Evolutionary conservation across 2,113 vertebrate species (phyloP).

Genomic region (Cinclus mexicanus): DNA sequence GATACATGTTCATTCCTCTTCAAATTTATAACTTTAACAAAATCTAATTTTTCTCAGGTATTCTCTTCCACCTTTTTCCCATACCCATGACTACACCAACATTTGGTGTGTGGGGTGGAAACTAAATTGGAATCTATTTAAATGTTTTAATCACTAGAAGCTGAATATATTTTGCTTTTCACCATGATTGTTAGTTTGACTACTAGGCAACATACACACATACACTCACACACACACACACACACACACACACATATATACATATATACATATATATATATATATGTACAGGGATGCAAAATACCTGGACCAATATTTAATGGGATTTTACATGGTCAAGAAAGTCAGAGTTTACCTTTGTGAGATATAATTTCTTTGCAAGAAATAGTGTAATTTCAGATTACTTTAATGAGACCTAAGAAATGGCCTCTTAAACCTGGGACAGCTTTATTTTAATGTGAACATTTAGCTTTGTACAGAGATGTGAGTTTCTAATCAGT

Average conservation of each 20-base stretch:
- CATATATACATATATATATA: too few species aligned
- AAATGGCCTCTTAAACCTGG: background rate
- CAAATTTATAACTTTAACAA: rapidly evolving
- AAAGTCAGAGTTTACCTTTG: background rate
- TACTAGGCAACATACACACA: background rate
- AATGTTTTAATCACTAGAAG: background rate
- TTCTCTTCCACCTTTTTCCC: background rate
- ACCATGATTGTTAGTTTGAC: background rate
- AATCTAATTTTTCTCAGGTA: background rate
- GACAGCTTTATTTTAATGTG: background rate
- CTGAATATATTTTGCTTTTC: rapidly evolving
- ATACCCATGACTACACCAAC: rapidly evolving
- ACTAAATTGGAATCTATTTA: background rate
- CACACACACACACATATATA: too few species aligned
- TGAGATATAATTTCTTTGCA: background rate
- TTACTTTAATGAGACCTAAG: background rate
- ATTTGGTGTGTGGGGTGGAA: background rate
- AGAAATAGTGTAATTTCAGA: background rate
- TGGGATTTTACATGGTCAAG: background rate
- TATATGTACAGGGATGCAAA: background rate
- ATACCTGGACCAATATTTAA: background rate
- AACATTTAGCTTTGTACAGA: background rate
- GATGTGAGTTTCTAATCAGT: background rate
- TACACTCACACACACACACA: too few species aligned
- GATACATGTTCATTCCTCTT: background rate